Conservation (phyloP, 2,888 invertebrate species). For the Campoplex nolae region DNA sequence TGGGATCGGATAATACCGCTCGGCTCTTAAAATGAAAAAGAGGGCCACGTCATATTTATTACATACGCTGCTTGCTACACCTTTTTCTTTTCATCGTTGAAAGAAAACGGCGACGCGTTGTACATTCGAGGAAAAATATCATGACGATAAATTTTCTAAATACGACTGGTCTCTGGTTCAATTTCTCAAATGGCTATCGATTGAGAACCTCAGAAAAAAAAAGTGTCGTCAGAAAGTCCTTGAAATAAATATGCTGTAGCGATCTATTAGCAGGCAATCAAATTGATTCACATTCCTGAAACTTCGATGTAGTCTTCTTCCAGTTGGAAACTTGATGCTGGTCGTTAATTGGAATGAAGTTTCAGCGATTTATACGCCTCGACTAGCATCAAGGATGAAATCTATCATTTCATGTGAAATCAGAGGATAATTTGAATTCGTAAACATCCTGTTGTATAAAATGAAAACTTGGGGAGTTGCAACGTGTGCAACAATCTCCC, state of each 20-base stretch:
- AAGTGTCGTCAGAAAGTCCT: neutral
- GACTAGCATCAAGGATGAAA: neutral
- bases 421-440: neutral
- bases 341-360: neutral
- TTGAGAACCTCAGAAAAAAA: neutral
- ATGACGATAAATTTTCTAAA: constrained; percentile 18
- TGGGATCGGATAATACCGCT: constrained; percentile 68
- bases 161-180: neutral
- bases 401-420: neutral
- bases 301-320: neutral
- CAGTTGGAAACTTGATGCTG: neutral
- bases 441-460: neutral
- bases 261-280: neutral
- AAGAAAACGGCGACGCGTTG: constrained; percentile 19
- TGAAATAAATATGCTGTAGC: neutral
- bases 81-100: constrained; percentile 16
- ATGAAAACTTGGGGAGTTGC: neutral
- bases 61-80: neutral
- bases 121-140: constrained; percentile 11
- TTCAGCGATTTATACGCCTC: neutral
- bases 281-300: neutral
- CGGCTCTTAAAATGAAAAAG: constrained; percentile 32
- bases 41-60: constrained; percentile 35
- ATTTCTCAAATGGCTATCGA: neutral
- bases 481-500: constrained; percentile 24